These are phyloP conservation scores for Chymomyza costata DNA, from an alignment of 1,140 invertebrate species.

Conservation along the genomic window DNA sequence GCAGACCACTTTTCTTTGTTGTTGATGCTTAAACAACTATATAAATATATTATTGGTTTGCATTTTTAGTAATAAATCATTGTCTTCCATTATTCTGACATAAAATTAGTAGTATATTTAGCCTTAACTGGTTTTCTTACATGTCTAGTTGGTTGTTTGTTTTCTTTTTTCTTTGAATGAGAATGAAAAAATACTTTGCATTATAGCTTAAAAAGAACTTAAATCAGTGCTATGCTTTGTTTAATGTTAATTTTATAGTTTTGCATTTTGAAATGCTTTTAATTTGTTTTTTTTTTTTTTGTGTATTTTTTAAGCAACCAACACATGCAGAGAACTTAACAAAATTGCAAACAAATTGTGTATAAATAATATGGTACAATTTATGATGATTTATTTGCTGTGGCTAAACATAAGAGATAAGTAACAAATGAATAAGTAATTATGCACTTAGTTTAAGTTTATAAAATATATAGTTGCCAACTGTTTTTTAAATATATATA, in stretches of 20 bases:
- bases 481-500: constrained; percentile 12
- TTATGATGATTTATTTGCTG: no score
- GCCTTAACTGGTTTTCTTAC: constrained; percentile 31
- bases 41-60: constrained; percentile 44
- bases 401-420: no score
- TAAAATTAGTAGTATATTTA: not conserved
- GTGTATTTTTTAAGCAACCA: constrained; percentile 17
- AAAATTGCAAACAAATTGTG: constrained; percentile 51
- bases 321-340: constrained; percentile 51
- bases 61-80: constrained; percentile 54
- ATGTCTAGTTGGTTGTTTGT: constrained; percentile 11
- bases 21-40: constrained; percentile 39
- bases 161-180: constrained; percentile 11
- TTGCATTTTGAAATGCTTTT: constrained; percentile 37
- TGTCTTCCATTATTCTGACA: constrained; percentile 52
- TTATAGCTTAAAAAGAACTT: constrained; percentile 49
- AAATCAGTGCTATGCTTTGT: constrained; percentile 59
- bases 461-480: no score
- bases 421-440: no score
- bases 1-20: constrained; percentile 20
- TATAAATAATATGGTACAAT: no score
- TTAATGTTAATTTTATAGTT: no score
- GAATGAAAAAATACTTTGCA: constrained; percentile 56
- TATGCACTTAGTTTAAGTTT: no score
- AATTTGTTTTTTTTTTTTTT: constrained; percentile 16